Evolutionary conservation across 1,140 invertebrate species (phyloP), one percentile per base, ranked within the genome.

Genomic region (Atopsyche davidsoni): DNA sequence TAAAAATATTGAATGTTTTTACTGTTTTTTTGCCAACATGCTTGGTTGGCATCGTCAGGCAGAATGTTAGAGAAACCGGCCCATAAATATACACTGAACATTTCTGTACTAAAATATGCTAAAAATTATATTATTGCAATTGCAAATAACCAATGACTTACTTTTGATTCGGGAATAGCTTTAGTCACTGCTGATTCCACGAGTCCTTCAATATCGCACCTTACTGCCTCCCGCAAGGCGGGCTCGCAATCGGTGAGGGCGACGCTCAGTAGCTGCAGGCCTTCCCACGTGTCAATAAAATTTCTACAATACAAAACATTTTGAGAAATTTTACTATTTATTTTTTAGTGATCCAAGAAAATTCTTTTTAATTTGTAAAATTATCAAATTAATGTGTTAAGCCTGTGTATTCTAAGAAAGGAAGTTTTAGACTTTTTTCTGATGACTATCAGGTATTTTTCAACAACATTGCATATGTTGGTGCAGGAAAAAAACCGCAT

Each of bases 181-280:
- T 28, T 28, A 39, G 10, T 16, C 9, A 39, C 14, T 18, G 7
- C 11, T 17, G 36, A 17, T 9, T 32, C 6, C 16, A 49, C 17
- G 4, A 34, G 24, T 10, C 11, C 10, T 10, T 11, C 25, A 4
- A 41, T n/a, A 18, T 49, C 21, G 41, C 25, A 32, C 25, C 21
- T 28, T 0, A 22, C 3, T 9, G 38, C 46, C 19, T 41, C 46
- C n/a, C 41, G 14, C 6, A 49, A 23, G 11, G 46, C 46, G 1
- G 13, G 16, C 10, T 21, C 13, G 31, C 39, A 49, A 14, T 49
- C 13, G 1, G 36, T 41, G 16, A 49, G 4, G 18, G n/a, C 36
- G 13, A 41, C 38, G 11, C 46, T 41, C 7, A 49, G 18, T 14
- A 49, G 18, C 13, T 49, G 24, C 7, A 49, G 14, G n/a, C 36